Conservation (phyloP, 1,140 invertebrate species). For the Neelides sp. region DNA sequence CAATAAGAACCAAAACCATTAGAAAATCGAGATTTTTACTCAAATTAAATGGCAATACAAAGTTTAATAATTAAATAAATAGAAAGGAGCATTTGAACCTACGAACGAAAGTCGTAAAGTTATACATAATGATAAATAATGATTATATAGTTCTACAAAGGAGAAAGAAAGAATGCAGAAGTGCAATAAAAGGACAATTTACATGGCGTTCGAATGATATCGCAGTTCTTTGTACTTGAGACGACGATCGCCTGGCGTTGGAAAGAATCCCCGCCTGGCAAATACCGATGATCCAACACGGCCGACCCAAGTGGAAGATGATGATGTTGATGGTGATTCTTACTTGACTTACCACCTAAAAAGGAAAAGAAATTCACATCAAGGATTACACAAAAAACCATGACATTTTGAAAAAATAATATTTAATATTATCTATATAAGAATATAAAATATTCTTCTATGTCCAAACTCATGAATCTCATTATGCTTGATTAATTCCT, state of each 20-base stretch:
- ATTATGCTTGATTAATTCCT: too few relatives aligned
- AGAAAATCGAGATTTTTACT: constrained; percentile 1
- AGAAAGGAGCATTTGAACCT: background rate
- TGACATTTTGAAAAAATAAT: too few relatives aligned
- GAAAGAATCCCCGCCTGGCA: constrained; percentile 20
- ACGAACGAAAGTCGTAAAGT: background rate
- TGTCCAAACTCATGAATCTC: too few relatives aligned
- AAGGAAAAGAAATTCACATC: too few relatives aligned
- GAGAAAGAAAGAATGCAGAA: background rate
- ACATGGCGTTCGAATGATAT: constrained; percentile 31
- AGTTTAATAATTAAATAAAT: background rate
- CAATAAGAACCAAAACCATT: too few relatives aligned
- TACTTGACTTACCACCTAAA: constrained; percentile 31
- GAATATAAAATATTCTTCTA: too few relatives aligned
- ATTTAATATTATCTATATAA: too few relatives aligned
- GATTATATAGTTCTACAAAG: too few relatives aligned
- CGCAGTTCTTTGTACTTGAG: constrained; percentile 31
- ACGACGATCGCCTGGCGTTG: constrained; percentile 27
- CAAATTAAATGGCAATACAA: background rate
- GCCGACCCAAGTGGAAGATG: background rate
- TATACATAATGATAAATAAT: background rate
- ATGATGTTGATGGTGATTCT: constrained; percentile 12
- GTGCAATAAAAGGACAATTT: constrained; percentile 5
- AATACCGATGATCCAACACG: constrained; percentile 14
- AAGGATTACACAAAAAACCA: too few relatives aligned